A percentile compares a stretch with the other conserved stretches of the same genome.
Conservation (phyloP, 2,888 invertebrate species). For the Nasonia oneida region DNA sequence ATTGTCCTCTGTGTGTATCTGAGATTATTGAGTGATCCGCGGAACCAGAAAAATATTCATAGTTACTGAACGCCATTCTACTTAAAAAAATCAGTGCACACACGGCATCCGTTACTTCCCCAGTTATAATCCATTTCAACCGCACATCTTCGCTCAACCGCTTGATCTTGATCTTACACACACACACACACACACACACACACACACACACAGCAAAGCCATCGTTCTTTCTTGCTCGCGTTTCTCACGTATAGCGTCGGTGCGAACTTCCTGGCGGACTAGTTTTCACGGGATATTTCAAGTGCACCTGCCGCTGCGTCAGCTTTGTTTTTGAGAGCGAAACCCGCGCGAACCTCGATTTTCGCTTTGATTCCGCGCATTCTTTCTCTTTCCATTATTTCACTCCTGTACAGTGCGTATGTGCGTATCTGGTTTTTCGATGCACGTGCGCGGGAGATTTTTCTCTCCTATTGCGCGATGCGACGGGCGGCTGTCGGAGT, state of each 20-base stretch:
- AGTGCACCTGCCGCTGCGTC: conserved; percentile 15
- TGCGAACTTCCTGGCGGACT: conserved; percentile 60
- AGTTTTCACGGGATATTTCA: conserved; percentile 55
- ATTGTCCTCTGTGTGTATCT: conserved; percentile 8
- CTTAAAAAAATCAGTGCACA: not conserved
- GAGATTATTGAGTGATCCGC: not conserved
- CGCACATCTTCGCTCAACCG: not conserved
- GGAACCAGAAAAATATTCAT: too few relatives aligned
- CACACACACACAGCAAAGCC: not conserved
- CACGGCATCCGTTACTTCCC: not conserved
- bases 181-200: too few relatives aligned
- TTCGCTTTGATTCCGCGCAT: conserved; percentile 22
- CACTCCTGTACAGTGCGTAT: not conserved
- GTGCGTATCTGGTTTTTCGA: not conserved
- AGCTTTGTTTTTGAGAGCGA: conserved; percentile 16
- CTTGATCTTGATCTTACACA: not conserved
- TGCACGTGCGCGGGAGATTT: not conserved
- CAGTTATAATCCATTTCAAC: not conserved
- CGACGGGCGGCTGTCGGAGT: not conserved
- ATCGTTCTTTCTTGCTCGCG: not conserved
- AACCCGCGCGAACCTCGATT: not conserved
- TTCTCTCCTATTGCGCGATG: not conserved
- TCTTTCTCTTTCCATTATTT: conserved; percentile 16
- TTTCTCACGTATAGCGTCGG: not conserved
- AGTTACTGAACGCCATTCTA: not conserved